These are phyloP conservation scores for Ispidina picta DNA, from an alignment of 2,797 vertebrate species.

Conservation along the genomic window DNA sequence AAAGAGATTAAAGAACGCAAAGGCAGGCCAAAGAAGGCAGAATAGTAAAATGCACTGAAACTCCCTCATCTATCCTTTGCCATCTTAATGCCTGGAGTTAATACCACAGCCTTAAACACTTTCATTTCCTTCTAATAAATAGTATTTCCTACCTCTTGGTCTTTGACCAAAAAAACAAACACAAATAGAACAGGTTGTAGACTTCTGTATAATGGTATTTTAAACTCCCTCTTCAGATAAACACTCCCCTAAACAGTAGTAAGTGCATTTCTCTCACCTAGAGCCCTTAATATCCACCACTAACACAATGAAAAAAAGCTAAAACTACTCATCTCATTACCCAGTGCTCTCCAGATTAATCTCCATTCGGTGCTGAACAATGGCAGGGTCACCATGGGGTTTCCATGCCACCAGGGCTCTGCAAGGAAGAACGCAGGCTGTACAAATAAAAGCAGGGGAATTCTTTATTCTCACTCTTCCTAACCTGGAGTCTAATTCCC, in stretches of 20 bases:
- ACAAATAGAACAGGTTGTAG: not conserved
- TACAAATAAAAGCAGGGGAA: slow-evolving; percentile 50
- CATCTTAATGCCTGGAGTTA: not conserved
- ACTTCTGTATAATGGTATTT: slow-evolving; percentile 23
- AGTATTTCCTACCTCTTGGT: not conserved
- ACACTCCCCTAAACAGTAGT: slow-evolving; percentile 19
- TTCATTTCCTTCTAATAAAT: not conserved
- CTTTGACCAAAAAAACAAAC: slow-evolving; percentile 10
- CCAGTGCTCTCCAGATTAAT: slow-evolving; percentile 58
- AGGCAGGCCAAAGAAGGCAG: not conserved
- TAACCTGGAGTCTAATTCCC: slow-evolving; percentile 50
- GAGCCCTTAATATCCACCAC: slow-evolving; percentile 31
- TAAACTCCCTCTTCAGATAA: slow-evolving; percentile 23
- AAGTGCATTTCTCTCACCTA: slow-evolving; percentile 35
- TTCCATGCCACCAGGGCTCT: slow-evolving; percentile 19
- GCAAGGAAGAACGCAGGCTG: not conserved
- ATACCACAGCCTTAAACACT: not conserved
- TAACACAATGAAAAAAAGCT: slow-evolving; percentile 31
- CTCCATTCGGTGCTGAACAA: slow-evolving; percentile 45
- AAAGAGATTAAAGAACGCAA: slow-evolving; percentile 4
- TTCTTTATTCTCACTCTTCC: slow-evolving; percentile 35
- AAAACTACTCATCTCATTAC: slow-evolving; percentile 54
- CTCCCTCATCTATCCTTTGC: not conserved
- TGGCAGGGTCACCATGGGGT: slow-evolving; percentile 38
- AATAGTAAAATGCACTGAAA: not conserved